A percentile compares a stretch with the other conserved stretches of the same genome.
phyloP scores from a whole-genome alignment of 2,113 vertebrate species.

The Peromyscus maniculatus region DNA sequence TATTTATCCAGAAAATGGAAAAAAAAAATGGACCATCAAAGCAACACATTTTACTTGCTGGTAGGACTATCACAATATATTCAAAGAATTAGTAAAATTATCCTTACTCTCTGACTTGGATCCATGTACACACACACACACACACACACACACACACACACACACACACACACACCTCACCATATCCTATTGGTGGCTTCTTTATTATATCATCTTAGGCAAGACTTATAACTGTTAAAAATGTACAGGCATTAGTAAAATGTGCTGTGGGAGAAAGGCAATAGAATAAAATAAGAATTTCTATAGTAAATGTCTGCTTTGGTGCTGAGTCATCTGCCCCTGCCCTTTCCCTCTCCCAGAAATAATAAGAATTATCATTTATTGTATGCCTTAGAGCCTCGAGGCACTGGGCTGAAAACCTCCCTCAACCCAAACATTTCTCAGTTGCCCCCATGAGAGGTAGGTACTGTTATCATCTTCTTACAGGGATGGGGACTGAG shows the following conservation, averaged over 20 bases:
- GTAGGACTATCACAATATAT: neutral
- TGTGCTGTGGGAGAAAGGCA: neutral
- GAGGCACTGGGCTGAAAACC: neutral
- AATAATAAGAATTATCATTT: conserved; percentile 1
- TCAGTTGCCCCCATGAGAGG: neutral
- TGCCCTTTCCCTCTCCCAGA: neutral
- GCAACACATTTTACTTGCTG: neutral
- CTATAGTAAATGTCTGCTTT: neutral
- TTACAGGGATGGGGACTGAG: neutral
- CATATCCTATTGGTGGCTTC: neutral
- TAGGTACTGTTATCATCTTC: neutral
- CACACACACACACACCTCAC: neutral
- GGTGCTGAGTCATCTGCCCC: conserved; percentile 34
- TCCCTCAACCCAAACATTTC: neutral
- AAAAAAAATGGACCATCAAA: neutral
- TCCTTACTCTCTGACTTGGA: neutral
- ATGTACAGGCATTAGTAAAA: neutral
- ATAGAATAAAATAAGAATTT: neutral
- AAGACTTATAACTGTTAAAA: conserved; percentile 25
- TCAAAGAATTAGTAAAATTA: conserved; percentile 8
- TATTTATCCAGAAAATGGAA: conserved; percentile 30
- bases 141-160: neutral
- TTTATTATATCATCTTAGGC: conserved; percentile 8
- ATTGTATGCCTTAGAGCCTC: neutral
- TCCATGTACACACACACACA: neutral